A percentile compares a stretch with the other conserved stretches of the same genome.
phyloP scores from a whole-genome alignment of 2,797 vertebrate genomes.

The Mus caroli region DNA sequence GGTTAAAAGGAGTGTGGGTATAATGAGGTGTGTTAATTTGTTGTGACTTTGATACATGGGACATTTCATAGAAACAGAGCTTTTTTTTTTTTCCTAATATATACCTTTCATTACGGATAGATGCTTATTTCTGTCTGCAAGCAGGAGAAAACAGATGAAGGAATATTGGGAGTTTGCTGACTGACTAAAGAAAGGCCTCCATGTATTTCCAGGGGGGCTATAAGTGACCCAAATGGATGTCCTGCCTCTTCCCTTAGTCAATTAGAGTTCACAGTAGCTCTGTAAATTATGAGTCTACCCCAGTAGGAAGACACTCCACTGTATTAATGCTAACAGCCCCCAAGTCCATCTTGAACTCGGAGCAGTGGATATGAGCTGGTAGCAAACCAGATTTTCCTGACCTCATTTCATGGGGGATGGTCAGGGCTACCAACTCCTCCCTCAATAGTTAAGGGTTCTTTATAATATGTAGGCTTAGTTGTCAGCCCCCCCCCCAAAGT shows the following conservation, averaged over 20 bases:
- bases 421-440: not conserved
- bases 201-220: not conserved
- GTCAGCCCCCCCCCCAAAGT: too few relatives aligned
- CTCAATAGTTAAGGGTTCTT: too few relatives aligned
- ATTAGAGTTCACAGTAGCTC: not conserved
- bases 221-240: not conserved
- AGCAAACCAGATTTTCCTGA: not conserved
- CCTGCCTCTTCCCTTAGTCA: too few relatives aligned
- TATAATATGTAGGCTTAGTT: too few relatives aligned
- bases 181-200: not conserved
- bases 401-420: not conserved
- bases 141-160: not conserved
- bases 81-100: constrained; percentile 44
- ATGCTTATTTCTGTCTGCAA: not conserved
- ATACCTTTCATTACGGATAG: not conserved
- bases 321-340: not conserved
- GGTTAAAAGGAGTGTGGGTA: not conserved
- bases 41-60: not conserved
- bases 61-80: not conserved
- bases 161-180: not conserved
- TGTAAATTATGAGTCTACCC: not conserved
- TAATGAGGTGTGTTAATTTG: not conserved
- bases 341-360: not conserved
- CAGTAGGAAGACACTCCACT: not conserved
- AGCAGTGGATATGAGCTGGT: too few relatives aligned